Base-by-base conservation (phyloP, 2,797 vertebrate genomes). In the Sebastes oblongus region DNA sequence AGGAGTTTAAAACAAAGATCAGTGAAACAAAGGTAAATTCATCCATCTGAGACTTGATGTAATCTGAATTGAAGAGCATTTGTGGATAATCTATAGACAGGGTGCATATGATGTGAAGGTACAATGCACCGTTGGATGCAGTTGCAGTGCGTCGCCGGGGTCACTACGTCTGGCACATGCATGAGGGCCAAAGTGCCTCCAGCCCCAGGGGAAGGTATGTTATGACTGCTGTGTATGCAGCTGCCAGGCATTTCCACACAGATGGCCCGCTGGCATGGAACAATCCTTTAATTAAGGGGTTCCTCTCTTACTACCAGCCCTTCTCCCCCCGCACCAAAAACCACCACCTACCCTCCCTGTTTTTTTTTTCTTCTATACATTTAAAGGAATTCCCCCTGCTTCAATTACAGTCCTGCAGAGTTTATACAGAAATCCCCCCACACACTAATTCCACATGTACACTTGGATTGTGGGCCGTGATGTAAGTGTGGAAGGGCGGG, bases 241-340 rank as follows among this genome's bases (percentile, higher is more conserved):
- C 92, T 95, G 92, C 93, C 91, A 93, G 90, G 84, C 84, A 87
- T 89, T 92, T 94, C 87, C 92, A 90, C 92, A 86, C 93, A 95
- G 84, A 95, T 88, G 93, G 82, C 83, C 86, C 79, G 50, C 83
- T 94, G 92, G 90, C 91, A 92, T 88, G 87, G 88, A 94, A 91
- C 88, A 89, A 87, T 91, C 89, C 82, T 78, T 85, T 95, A 95
- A 96, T 95, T 84, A 94, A 92, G 90, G 90, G 94, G 88, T 94
- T 94, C 90, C 92, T 94, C 92, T 93, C 84, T 68, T 68, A 66
- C 79, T 78, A 87, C 76, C 86, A 80, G 2, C 65, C 80, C 80
- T 74, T 83, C 87, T 70, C 78, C 77, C 67, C 59, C 84, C 29
- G 61, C 58, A 70, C 85, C 67, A 79, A 82, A 82, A 87, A 82